phyloP scores from a whole-genome alignment of 1,140 invertebrate species.

The Helicoverpa zea region DNA sequence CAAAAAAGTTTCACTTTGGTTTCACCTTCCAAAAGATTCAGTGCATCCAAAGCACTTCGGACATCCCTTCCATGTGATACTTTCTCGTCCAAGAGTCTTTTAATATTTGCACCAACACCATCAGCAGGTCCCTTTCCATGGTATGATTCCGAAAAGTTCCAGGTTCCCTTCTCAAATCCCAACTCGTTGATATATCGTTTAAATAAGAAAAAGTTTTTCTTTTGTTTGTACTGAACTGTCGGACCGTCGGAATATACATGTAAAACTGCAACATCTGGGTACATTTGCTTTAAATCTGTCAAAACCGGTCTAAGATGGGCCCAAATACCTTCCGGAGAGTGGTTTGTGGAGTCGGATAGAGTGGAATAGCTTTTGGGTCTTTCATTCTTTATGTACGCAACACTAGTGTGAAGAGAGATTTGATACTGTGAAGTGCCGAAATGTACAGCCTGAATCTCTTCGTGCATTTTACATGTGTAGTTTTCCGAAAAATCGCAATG shows the following conservation, averaged over 20 bases:
- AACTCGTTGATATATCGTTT: not conserved
- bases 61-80: not conserved
- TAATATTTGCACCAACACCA: conserved; percentile 1
- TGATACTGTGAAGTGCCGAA: too few relatives aligned
- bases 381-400: not conserved
- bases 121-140: conserved; percentile 1
- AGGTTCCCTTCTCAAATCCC: conserved; percentile 4
- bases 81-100: not conserved
- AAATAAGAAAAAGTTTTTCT: not conserved
- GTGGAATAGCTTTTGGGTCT: not conserved
- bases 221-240: not conserved
- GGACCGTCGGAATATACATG: conserved; percentile 2
- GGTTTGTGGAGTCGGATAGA: not conserved
- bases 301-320: not conserved
- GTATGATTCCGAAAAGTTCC: not conserved
- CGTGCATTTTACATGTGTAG: too few relatives aligned
- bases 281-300: not conserved
- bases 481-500: too few relatives aligned
- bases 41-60: conserved; percentile 7
- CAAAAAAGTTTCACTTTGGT: not conserved
- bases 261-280: not conserved
- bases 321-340: not conserved
- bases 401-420: not conserved
- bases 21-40: conserved; percentile 6
- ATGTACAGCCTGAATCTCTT: too few relatives aligned